A percentile compares a stretch with the other conserved stretches of the same genome.
Conservation (phyloP, 2,888 invertebrate genomes). For the Timema podura region DNA sequence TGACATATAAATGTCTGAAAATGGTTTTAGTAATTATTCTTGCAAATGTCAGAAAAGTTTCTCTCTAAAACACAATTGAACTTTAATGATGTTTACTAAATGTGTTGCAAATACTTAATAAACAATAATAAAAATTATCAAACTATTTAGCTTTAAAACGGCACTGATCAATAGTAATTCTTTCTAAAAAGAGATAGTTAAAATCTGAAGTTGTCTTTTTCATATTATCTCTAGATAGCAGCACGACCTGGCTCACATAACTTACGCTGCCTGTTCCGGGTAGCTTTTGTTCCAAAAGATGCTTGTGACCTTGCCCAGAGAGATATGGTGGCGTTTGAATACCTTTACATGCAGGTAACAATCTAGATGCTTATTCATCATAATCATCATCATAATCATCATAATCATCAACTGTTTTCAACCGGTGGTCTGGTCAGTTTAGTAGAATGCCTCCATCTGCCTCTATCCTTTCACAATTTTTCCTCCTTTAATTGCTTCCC, state of each 20-base stretch:
- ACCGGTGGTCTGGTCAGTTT: no score
- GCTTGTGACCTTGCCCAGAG: constrained; percentile 77
- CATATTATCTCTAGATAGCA: constrained; percentile 64
- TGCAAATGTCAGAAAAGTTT: no score
- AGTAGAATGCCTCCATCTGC: no score
- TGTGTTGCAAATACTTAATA: neutral
- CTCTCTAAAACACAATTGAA: no score
- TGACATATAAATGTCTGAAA: no score
- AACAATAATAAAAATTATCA: no score
- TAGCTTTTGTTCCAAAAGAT: constrained; percentile 84
- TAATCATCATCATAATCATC: no score
- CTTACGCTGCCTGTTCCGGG: constrained; percentile 81
- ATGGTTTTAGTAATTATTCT: no score
- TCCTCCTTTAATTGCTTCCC: neutral
- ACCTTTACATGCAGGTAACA: constrained; percentile 72
- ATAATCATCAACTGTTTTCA: no score
- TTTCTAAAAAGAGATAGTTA: neutral
- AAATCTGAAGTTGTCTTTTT: constrained; percentile 10
- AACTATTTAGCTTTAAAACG: no score
- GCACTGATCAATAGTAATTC: neutral
- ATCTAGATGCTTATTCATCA: neutral
- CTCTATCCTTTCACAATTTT: neutral
- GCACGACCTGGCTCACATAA: constrained; percentile 87
- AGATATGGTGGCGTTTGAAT: constrained; percentile 83
- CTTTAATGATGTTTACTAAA: no score